Evolutionary conservation across 2,888 invertebrate species (phyloP).

Genomic region (Chrysodeixis includens): DNA sequence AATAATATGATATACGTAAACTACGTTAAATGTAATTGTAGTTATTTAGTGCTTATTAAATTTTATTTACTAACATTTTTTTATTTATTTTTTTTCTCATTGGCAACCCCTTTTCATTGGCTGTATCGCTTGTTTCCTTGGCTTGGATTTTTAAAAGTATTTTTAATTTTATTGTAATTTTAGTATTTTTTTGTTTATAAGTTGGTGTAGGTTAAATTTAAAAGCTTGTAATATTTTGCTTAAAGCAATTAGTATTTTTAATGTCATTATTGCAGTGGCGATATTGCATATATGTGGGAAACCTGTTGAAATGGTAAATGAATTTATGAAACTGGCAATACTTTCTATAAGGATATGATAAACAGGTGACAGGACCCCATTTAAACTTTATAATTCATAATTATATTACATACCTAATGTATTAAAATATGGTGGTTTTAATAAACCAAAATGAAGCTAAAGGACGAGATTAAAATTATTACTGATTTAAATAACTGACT

Average conservation of each 20-base stretch:
- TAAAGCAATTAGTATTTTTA: neutral
- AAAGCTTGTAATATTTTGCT: conserved; percentile 21
- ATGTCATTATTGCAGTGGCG: conserved; percentile 7
- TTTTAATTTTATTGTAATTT: conserved; percentile 10
- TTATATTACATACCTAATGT: too few species aligned
- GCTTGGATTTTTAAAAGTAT: conserved; percentile 25
- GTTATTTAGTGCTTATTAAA: conserved; percentile 59
- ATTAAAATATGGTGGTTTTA: too few species aligned
- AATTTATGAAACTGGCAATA: neutral
- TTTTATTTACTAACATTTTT: conserved; percentile 53
- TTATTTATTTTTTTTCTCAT: conserved; percentile 60
- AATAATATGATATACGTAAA: conserved; percentile 42
- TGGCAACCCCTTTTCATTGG: conserved; percentile 54
- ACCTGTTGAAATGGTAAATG: conserved; percentile 1
- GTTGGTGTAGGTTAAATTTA: conserved; percentile 26
- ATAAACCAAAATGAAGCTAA: too few species aligned
- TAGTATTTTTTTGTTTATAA: conserved; percentile 5
- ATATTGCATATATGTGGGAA: conserved; percentile 2
- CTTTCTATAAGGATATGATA: neutral
- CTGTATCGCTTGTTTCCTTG: conserved; percentile 36
- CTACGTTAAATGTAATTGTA: conserved; percentile 50
- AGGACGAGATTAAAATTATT: too few species aligned
- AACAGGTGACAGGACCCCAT: neutral
- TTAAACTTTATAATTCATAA: conserved; percentile 6
- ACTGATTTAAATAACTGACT: too few species aligned